Conservation (phyloP, 2,888 invertebrate genomes). For the Diaperis boleti region DNA sequence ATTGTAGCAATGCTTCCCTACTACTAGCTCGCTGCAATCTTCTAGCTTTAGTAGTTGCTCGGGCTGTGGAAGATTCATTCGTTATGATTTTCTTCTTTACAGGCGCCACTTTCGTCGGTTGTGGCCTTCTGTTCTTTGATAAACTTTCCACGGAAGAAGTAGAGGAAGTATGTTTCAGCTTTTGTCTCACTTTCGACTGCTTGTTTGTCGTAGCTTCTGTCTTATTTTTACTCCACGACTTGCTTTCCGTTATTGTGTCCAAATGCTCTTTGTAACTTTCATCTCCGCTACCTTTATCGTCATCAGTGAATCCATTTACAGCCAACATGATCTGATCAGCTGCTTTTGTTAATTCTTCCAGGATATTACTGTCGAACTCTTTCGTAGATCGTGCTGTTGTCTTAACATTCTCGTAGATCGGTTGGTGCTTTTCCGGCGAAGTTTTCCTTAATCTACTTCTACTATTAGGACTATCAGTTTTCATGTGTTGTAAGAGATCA, state of each 20-base stretch:
- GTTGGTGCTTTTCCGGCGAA: constrained; percentile 41
- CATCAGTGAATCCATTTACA: constrained; percentile 69
- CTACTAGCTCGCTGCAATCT: constrained; percentile 68
- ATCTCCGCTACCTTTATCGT: constrained; percentile 56
- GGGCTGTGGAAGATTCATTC: constrained; percentile 47
- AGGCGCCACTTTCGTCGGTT: constrained; percentile 40
- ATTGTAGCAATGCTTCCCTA: constrained; percentile 66
- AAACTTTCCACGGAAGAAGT: constrained; percentile 65
- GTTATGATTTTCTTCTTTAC: constrained; percentile 51
- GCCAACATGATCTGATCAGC: constrained; percentile 73
- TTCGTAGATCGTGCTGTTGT: constrained; percentile 30
- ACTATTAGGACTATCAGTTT: constrained; percentile 42
- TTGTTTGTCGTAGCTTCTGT: constrained; percentile 49
- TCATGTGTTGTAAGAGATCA: constrained; percentile 57
- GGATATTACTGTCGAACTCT: constrained; percentile 64
- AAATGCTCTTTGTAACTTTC: constrained; percentile 56
- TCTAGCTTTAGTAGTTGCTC: constrained; percentile 64
- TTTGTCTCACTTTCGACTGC: constrained; percentile 49
- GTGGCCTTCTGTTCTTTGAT: constrained; percentile 45
- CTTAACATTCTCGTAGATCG: constrained; percentile 63
- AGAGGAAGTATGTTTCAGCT: constrained; percentile 60
- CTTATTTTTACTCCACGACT: constrained; percentile 59
- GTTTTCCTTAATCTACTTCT: constrained; percentile 19
- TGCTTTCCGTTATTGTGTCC: constrained; percentile 65
- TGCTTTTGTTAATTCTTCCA: constrained; percentile 71